A percentile compares a stretch with the other conserved stretches of the same genome.
Conservation (phyloP, 1,140 invertebrate genomes). For the Epicauta chinensis region DNA sequence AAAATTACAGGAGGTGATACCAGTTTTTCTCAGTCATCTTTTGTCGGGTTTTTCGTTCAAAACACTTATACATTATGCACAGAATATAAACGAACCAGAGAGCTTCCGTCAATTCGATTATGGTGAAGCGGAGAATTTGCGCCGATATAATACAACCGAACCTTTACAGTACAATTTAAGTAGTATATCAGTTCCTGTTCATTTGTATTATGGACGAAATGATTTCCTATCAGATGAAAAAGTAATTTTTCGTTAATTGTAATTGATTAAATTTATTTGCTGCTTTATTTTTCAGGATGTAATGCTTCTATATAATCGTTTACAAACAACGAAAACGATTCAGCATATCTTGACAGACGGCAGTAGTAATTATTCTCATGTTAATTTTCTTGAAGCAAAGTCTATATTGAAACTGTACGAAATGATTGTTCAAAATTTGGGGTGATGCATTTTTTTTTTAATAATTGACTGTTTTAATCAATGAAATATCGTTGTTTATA, state of each 20-base stretch:
- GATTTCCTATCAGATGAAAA: conserved; percentile 13
- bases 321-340: no score
- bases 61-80: conserved; percentile 1
- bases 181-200: conserved; percentile 21
- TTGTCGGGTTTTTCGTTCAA: not conserved
- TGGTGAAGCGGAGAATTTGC: conserved; percentile 15
- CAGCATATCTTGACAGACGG: no score
- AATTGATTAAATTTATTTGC: no score
- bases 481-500: no score
- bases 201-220: conserved; percentile 20
- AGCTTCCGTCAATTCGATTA: conserved; percentile 8
- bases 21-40: not conserved
- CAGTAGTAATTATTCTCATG: no score
- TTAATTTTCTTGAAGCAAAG: no score
- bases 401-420: no score
- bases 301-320: not conserved
- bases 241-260: no score
- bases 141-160: conserved; percentile 11
- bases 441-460: no score
- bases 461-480: no score
- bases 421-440: no score
- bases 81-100: not conserved
- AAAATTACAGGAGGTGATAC: conserved; percentile 3
- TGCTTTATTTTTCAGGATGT: conserved; percentile 10
- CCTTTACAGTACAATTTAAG: conserved; percentile 23